These are phyloP conservation scores for Micronycteris hirsuta DNA, from an alignment of 2,113 vertebrate genomes.

Conservation along the genomic window DNA sequence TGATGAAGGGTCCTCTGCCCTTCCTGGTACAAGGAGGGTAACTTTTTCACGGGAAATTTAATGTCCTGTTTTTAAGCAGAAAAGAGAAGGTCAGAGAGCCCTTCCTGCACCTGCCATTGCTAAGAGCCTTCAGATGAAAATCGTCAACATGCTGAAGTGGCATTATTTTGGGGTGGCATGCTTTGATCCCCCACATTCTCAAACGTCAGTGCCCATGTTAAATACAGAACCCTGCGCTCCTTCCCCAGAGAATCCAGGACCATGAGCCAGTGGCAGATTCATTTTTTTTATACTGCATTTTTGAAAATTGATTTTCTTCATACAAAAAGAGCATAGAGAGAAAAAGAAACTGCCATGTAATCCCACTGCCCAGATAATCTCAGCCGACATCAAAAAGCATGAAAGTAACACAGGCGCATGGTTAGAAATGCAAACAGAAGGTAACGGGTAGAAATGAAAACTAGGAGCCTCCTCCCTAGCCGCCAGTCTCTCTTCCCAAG, in stretches of 20 bases:
- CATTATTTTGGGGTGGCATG: no score
- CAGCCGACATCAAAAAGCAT: background rate
- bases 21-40: background rate
- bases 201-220: accelerated
- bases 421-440: background rate
- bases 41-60: accelerated
- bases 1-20: background rate
- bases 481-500: background rate
- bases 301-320: background rate
- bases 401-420: accelerated
- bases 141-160: no score
- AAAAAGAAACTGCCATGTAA: background rate
- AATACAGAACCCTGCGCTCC: background rate
- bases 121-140: background rate
- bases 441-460: background rate
- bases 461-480: background rate
- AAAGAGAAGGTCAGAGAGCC: background rate
- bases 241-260: background rate
- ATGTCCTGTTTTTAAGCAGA: background rate
- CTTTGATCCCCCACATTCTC: background rate
- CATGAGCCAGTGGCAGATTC: background rate
- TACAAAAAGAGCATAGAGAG: background rate
- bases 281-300: background rate
- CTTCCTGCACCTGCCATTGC: background rate
- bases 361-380: background rate